Evolutionary conservation across 1,140 invertebrate genomes (phyloP), one percentile per base, ranked within the genome.

Genomic region (Rhagoletis zephyria): DNA sequence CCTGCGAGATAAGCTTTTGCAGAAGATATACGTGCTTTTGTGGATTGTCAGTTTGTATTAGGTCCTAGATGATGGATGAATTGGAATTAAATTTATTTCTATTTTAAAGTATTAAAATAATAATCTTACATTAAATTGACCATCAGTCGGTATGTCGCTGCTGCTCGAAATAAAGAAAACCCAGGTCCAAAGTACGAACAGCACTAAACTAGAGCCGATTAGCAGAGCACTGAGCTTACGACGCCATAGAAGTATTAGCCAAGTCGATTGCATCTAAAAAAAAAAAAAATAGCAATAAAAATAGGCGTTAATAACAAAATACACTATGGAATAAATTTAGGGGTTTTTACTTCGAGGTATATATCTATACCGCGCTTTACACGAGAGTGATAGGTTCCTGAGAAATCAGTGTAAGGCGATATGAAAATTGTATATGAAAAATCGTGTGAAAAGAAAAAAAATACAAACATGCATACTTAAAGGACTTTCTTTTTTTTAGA

Each of bases 1-100:
- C 92, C 87, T 93, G 92, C 6, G 90, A 91, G 67, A 93, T 93
- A 40, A 93, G 86, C 85, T 91, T 92, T 88, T 93, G 92, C n/a
- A 93, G 89, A n/a, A 93, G 89, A 85, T 91, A 90, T 12, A 89
- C 89, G 10, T 81, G 74, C 16, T 56, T 81, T 81, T 81, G 48
- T 56, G 74, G 74, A 56, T 81, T 81, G 19, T 56, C 74, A 7
- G 74, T 81, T 81, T 81, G 74, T 56, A 56, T 81, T 6, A 81
- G 74, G 19, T 56, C n/a, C 74, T 81, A 81, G 56, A 81, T 16
- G 30, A 3, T n/a, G n/a, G n/a, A n/a, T 19, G 48, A 59, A 56
- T 59, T 19, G 1, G 6, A 48, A 59, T 81, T 51, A 81, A 81
- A 16, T 56, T 63, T 5, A 16, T 63, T 63, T 16, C 12, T 12